These are phyloP conservation scores for Ophiothrix spiculata DNA, from an alignment of 35 echinoderm and acorn worm species.

Conservation along the genomic window DNA sequence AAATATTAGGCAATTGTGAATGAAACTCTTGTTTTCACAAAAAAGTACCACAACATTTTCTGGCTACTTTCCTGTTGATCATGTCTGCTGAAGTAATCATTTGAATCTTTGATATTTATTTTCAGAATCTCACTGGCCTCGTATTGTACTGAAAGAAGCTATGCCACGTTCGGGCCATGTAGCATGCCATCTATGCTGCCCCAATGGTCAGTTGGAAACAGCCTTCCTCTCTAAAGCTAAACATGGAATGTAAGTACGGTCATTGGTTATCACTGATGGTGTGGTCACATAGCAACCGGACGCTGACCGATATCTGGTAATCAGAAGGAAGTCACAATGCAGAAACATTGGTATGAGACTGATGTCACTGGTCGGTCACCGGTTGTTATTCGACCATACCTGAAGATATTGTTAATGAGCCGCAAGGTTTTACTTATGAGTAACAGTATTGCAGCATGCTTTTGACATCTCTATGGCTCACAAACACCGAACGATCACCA, in stretches of 20 bases:
- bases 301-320: background rate
- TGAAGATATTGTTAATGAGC: background rate
- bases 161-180: slow-evolving; percentile 62
- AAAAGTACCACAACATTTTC: background rate
- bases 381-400: background rate
- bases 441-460: no score
- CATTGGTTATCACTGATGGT: no score
- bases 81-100: background rate
- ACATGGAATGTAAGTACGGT: slow-evolving; percentile 73
- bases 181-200: slow-evolving; percentile 69
- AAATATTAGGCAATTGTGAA: background rate
- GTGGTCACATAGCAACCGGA: background rate
- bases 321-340: background rate
- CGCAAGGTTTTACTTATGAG: no score
- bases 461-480: no score
- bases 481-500: no score
- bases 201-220: slow-evolving; percentile 68
- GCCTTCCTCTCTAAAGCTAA: slow-evolving; percentile 66
- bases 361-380: background rate
- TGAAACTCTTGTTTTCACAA: background rate
- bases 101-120: background rate
- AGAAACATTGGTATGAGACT: background rate
- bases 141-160: slow-evolving; percentile 50
- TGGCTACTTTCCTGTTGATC: background rate
- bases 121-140: slow-evolving; percentile 57